These are phyloP conservation scores for Eristalis tenax DNA, from an alignment of 2,888 invertebrate species.

Conservation along the genomic window DNA sequence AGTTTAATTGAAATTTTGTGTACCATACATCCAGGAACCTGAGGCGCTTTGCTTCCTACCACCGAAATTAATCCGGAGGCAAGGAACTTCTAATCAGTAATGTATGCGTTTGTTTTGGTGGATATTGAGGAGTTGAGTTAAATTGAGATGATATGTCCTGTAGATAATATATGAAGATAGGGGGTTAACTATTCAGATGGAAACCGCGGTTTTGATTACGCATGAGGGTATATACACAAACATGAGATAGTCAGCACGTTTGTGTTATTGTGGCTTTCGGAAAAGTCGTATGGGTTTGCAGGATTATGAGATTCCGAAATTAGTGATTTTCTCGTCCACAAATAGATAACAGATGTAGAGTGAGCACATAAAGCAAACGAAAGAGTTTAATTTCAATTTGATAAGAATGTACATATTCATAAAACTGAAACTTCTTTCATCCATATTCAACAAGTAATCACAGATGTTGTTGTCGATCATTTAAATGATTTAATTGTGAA, in stretches of 20 bases:
- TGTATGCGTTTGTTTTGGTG: not conserved
- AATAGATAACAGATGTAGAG: too few species aligned
- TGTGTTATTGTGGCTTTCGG: not conserved
- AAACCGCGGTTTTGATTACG: not conserved
- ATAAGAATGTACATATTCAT: too few species aligned
- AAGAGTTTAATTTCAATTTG: not conserved
- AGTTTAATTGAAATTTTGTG: conserved; percentile 37
- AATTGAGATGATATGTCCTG: not conserved
- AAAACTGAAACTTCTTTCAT: too few species aligned
- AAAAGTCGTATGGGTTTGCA: not conserved
- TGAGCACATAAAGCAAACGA: not conserved
- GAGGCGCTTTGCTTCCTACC: not conserved
- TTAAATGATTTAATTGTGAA: too few species aligned
- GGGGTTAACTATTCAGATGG: not conserved
- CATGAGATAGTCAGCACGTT: not conserved
- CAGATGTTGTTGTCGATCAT: too few species aligned
- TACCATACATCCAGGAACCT: not conserved
- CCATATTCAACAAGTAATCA: too few species aligned
- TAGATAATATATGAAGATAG: not conserved
- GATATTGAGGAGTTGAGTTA: not conserved
- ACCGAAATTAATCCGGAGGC: not conserved
- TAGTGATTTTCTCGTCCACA: not conserved
- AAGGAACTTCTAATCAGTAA: not conserved
- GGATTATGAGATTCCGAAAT: too few species aligned
- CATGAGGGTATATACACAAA: not conserved